phyloP scores from a whole-genome alignment of 2,113 vertebrate genomes.

The Aldabrachelys gigantea region DNA sequence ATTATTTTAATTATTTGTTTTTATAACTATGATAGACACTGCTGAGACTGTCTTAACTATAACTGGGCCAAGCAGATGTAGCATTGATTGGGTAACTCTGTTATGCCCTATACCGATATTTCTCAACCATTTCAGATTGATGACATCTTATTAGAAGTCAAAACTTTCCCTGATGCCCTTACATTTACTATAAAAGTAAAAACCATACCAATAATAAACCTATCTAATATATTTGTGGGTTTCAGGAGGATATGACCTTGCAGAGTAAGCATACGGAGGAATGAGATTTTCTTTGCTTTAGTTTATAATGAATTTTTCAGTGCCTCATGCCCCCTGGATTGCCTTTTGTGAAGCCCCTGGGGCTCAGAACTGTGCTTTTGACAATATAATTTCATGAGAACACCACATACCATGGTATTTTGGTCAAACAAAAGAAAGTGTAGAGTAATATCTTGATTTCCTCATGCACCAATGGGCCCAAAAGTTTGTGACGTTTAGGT shows the following conservation, averaged over 20 bases:
- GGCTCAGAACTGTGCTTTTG: background rate
- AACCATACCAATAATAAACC: background rate
- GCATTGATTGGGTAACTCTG: background rate
- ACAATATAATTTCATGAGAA: background rate
- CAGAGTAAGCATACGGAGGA: background rate
- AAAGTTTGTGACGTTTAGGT: background rate
- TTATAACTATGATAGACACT: background rate
- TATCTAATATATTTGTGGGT: background rate
- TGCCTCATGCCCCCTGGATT: background rate
- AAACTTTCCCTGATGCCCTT: background rate
- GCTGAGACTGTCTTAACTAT: background rate
- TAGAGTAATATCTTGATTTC: background rate
- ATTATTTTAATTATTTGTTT: slow-evolving; percentile 43
- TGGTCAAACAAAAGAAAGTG: background rate
- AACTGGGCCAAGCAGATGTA: background rate
- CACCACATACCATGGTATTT: background rate
- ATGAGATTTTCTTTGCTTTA: background rate
- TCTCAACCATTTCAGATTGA: background rate
- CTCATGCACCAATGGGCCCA: background rate
- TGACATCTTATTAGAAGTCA: background rate
- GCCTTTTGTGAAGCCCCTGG: background rate
- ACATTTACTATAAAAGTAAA: background rate
- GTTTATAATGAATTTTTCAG: background rate
- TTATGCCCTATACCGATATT: background rate
- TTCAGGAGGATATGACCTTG: background rate